Conservation (phyloP, 1,140 invertebrate species). For the Cryptotermes secundus region DNA sequence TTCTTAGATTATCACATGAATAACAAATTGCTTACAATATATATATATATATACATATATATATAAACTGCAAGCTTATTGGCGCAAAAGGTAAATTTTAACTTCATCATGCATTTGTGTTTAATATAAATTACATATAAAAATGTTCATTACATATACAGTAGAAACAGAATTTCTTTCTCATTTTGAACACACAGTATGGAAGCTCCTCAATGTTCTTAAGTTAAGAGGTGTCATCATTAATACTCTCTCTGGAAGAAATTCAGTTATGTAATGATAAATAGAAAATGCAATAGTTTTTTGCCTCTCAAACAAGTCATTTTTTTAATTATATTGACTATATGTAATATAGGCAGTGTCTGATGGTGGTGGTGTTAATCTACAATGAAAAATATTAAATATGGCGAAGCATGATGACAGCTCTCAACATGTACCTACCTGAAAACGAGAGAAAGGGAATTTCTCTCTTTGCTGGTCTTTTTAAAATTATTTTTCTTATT, state of each 20-base stretch:
- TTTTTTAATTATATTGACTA: no score
- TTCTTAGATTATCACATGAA: neutral
- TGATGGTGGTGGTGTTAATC: no score
- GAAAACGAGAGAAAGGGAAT: neutral
- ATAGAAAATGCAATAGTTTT: no score
- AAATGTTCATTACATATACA: neutral
- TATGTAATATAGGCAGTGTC: no score
- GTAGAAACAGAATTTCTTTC: neutral
- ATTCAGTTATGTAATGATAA: no score
- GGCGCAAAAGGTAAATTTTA: neutral
- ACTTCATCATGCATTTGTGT: neutral
- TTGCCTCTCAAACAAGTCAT: no score
- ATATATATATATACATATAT: neutral
- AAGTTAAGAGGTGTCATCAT: neutral
- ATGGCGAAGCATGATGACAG: neutral
- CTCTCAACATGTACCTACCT: neutral
- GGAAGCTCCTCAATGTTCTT: neutral
- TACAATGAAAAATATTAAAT: no score
- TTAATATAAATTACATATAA: slow-evolving; percentile 17
- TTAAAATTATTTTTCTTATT: neutral
- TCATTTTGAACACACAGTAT: neutral
- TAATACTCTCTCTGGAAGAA: no score
- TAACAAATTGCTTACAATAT: neutral
- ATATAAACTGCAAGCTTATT: neutral
- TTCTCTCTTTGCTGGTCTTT: neutral